Evolutionary conservation across 2,113 vertebrate species (phyloP).

Genomic region (Procavia capensis): DNA sequence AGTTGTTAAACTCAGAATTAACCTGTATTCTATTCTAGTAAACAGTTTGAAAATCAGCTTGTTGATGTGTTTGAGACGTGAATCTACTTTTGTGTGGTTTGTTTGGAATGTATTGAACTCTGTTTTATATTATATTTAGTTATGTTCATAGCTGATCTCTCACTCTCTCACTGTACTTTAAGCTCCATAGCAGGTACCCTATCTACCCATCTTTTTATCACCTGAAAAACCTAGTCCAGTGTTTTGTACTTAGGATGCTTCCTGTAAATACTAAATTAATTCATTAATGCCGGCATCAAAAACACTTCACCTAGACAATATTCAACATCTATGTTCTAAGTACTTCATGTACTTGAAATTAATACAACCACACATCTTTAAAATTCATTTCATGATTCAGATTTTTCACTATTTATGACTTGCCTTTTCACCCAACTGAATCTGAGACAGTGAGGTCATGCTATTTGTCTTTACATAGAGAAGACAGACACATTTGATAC

Average conservation of each 20-base stretch:
- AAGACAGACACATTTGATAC: conserved; percentile 29
- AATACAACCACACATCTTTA: not conserved
- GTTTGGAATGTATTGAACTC: not conserved
- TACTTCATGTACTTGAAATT: conserved; percentile 27
- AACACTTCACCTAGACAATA: conserved; percentile 15
- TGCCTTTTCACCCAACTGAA: conserved; percentile 27
- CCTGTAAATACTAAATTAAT: conserved; percentile 41
- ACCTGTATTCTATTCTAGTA: not conserved
- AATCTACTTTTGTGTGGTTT: not conserved
- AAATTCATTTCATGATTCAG: conserved; percentile 40
- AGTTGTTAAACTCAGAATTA: conserved; percentile 16
- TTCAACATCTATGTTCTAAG: conserved; percentile 1
- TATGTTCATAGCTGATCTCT: not conserved
- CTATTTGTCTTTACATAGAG: conserved; percentile 3
- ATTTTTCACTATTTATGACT: conserved; percentile 59
- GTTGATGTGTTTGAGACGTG: conserved; percentile 12
- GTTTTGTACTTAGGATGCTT: conserved; percentile 36
- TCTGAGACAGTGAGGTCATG: conserved; percentile 18
- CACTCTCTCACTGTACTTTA: not conserved
- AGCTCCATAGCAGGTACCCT: not conserved
- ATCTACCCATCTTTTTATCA: not conserved
- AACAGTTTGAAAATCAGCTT: conserved; percentile 33
- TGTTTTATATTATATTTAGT: not conserved
- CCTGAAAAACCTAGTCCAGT: not conserved
- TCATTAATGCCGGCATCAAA: conserved; percentile 9